Percentiles rank a stretch among this genome's conserved stretches.
Evolutionary conservation across 2,797 vertebrate genomes (phyloP).

Genomic region (Trachops cirrhosus): DNA sequence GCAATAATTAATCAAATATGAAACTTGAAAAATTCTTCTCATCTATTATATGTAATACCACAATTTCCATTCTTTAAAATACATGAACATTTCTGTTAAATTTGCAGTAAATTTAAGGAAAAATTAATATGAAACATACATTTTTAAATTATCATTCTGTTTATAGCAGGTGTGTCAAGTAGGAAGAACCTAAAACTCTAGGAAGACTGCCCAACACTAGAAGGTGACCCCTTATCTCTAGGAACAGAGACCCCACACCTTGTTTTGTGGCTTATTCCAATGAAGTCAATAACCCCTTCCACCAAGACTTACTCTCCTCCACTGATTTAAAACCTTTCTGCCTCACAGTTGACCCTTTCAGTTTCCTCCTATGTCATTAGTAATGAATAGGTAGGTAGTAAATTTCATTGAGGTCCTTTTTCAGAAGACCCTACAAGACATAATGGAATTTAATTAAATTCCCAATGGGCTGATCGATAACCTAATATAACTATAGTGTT

Average conservation of each 20-base stretch:
- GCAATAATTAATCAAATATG: not conserved
- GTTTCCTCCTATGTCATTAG: not conserved
- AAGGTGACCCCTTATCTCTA: not conserved
- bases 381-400: not conserved
- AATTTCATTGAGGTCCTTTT: not conserved
- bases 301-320: not conserved
- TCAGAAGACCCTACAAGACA: not conserved
- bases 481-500: not conserved
- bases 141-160: not conserved
- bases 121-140: not conserved
- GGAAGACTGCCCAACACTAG: not conserved
- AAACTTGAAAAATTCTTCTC: not conserved
- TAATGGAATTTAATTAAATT: conserved; percentile 1
- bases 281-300: not conserved
- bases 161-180: not conserved
- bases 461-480: not conserved
- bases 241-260: not conserved
- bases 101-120: not conserved
- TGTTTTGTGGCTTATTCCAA: not conserved
- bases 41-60: not conserved
- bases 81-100: not conserved
- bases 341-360: not conserved
- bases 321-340: not conserved
- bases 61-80: not conserved
- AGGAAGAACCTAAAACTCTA: not conserved